Evolutionary conservation across 2,888 invertebrate genomes (phyloP).

Genomic region (Eupsilia transversa): DNA sequence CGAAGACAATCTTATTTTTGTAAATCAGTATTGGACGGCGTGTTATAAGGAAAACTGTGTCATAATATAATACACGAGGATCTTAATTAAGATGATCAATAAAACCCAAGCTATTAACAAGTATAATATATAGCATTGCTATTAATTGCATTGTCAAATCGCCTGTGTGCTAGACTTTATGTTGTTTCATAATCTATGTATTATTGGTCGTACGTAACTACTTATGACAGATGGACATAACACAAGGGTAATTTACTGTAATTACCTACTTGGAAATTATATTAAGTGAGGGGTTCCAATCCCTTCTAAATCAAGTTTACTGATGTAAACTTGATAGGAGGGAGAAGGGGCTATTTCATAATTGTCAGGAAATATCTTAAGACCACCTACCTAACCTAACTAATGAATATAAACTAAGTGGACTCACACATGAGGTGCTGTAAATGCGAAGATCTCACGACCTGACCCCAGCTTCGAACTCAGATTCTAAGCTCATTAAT

Average conservation of each 20-base stretch:
- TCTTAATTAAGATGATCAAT: conserved; percentile 29
- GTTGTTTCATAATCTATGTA: conserved; percentile 15
- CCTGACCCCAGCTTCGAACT: conserved; percentile 17
- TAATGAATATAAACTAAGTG: neutral
- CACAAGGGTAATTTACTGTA: neutral
- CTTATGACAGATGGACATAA: neutral
- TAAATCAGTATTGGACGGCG: neutral
- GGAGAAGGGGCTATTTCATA: neutral
- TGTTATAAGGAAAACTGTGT: conserved; percentile 39
- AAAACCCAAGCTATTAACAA: conserved; percentile 25
- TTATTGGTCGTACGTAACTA: neutral
- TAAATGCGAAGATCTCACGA: conserved; percentile 11
- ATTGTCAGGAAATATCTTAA: neutral
- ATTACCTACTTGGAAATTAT: neutral
- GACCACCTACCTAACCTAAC: neutral
- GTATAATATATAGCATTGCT: neutral
- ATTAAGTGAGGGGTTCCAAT: neutral
- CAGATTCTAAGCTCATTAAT: neutral
- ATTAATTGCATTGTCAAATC: conserved; percentile 28
- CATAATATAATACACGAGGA: neutral
- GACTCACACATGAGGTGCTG: neutral
- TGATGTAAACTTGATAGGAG: no score
- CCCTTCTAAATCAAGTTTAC: neutral
- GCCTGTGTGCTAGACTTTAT: neutral
- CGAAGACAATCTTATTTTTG: neutral